Percentiles rank a stretch among this genome's conserved stretches.
Conservation (phyloP, 2,113 vertebrate genomes). For the Ondatra zibethicus region DNA sequence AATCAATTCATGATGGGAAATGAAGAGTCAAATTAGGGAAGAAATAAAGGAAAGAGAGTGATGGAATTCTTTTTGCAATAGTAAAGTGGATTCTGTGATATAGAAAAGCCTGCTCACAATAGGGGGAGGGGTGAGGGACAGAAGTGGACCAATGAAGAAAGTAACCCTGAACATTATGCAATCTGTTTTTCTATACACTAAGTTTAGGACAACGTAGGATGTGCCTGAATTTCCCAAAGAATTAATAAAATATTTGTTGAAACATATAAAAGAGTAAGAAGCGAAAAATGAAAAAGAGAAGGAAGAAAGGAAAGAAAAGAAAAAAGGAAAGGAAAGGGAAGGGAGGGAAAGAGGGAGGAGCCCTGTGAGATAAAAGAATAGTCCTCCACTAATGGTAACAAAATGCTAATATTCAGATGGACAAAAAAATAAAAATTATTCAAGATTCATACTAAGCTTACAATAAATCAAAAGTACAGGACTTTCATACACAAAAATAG, state of each 20-base stretch:
- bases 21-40: neutral
- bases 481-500: neutral
- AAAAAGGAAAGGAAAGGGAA: rapidly evolving
- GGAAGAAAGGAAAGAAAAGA: rapidly evolving
- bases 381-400: neutral
- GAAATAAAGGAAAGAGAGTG: neutral
- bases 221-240: neutral
- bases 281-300: neutral
- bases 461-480: neutral
- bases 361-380: neutral
- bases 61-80: neutral
- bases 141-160: neutral
- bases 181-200: neutral
- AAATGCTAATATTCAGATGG: neutral
- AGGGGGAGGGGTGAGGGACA: neutral
- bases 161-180: neutral
- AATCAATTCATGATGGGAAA: neutral
- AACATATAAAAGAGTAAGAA: neutral
- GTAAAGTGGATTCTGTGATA: neutral
- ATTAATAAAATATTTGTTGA: neutral
- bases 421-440: neutral
- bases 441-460: neutral
- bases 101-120: neutral
- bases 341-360: neutral
- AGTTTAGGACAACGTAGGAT: neutral